phyloP scores from a whole-genome alignment of 2,888 invertebrate species.

The Cotesia congregata region DNA sequence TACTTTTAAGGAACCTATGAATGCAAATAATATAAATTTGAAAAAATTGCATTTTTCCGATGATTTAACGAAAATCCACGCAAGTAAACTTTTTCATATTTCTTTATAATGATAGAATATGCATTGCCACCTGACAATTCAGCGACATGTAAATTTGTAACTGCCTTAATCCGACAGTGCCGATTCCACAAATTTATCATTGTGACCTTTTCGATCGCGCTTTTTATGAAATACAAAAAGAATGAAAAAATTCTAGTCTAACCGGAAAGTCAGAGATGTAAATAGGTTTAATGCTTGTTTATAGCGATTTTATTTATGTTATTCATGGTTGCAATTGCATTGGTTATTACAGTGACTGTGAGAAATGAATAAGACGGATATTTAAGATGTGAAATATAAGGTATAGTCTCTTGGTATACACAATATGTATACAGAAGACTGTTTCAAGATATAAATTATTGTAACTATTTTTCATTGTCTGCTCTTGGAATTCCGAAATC shows the following conservation, averaged over 20 bases:
- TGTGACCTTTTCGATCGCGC: not conserved
- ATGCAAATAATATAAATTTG: too few relatives aligned
- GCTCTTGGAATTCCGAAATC: conserved; percentile 12
- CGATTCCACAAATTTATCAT: not conserved
- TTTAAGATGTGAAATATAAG: not conserved
- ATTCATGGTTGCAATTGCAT: not conserved
- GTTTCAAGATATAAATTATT: conserved; percentile 22
- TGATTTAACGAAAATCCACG: not conserved
- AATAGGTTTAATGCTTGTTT: not conserved
- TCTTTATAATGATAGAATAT: not conserved
- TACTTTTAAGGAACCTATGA: too few relatives aligned
- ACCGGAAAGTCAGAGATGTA: too few relatives aligned
- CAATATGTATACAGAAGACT: conserved; percentile 5
- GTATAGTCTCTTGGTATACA: not conserved
- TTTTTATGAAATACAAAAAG: not conserved
- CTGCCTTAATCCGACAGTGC: not conserved
- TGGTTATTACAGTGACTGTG: not conserved
- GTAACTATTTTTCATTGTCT: conserved; percentile 21
- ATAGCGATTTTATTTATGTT: not conserved
- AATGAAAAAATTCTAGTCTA: too few relatives aligned
- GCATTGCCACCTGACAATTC: not conserved
- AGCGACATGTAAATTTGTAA: not conserved
- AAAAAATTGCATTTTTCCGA: too few relatives aligned
- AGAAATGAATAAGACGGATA: not conserved
- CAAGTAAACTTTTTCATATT: not conserved